phyloP scores from a whole-genome alignment of 2,113 vertebrate species.

The Grallaria varia region DNA sequence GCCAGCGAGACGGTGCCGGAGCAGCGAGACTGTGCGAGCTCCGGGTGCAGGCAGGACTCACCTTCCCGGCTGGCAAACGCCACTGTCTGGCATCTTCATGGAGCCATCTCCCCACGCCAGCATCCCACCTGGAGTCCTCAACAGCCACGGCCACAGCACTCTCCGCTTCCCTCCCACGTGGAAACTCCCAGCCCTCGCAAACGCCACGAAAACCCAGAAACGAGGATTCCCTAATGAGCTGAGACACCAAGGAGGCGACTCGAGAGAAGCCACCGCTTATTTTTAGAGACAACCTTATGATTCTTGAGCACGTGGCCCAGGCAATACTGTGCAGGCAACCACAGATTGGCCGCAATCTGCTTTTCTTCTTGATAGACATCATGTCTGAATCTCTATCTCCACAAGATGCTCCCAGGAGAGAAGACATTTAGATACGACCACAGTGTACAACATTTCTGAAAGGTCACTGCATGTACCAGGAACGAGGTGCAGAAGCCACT shows the following conservation, averaged over 20 bases:
- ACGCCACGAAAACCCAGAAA: not conserved
- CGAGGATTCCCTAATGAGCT: not conserved
- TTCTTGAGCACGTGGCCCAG: slow-evolving; percentile 28
- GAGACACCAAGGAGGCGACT: not conserved
- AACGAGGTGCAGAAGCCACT: not conserved
- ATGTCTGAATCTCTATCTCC: slow-evolving; percentile 54
- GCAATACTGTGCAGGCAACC: slow-evolving; percentile 17
- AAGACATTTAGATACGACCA: slow-evolving; percentile 52
- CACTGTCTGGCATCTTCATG: accelerated
- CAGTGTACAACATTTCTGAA: slow-evolving; percentile 5
- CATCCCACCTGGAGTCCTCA: not conserved
- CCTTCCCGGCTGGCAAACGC: not conserved
- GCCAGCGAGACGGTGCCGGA: not conserved
- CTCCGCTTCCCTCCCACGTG: not conserved
- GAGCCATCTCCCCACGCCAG: not conserved
- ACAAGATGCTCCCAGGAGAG: slow-evolving; percentile 41
- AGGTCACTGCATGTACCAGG: slow-evolving; percentile 18
- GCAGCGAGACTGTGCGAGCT: not conserved
- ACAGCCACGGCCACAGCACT: not conserved
- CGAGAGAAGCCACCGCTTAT: slow-evolving; percentile 20
- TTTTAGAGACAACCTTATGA: slow-evolving; percentile 58
- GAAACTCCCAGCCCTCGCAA: slow-evolving; percentile 18
- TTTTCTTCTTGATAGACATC: slow-evolving; percentile 58
- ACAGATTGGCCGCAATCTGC: slow-evolving; percentile 49
- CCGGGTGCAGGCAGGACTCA: not conserved